Base-by-base conservation (phyloP, 2,888 invertebrate species). In the Ectemnius lituratus region DNA sequence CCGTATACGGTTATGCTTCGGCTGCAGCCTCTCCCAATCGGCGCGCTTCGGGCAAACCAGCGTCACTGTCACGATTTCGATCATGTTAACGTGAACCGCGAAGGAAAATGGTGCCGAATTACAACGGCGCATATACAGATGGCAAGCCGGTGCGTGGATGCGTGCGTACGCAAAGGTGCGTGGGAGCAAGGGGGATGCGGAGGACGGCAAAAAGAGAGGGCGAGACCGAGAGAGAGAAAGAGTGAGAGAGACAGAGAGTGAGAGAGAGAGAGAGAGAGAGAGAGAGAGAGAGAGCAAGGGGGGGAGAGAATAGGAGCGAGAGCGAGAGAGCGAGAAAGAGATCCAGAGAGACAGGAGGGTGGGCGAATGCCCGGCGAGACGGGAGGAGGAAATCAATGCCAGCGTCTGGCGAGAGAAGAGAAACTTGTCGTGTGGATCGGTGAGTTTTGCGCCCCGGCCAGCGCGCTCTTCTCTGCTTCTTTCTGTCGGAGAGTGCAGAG, bases 341-440 rank as follows among this genome's bases (percentile, higher is more conserved):
- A 16, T 52, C 52, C n/a, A 52, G 52, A 52, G 52, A 52, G 52
- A 52, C 16, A 65, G 23, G 57, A 58, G 61, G 70, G 70, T 59
- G 67, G 73, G 75, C 78, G 74, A 62, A 62, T 46, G 62, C 62
- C 66, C 61, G 76, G 81, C 69, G 81, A 80, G 84, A 82, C 79
- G 79, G 78, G 81, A 78, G 82, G 82, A 86, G 84, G 86, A 86
- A 86, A 86, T 86, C 86, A 84, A 86, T 86, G 86, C 83, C 82
- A 82, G 78, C 84, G 86, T 86, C 86, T 86, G 85, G 76, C 73
- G 79, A 75, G 69, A 77, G 72, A 67, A 71, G 71, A 78, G 73
- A 73, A 78, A 67, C 75, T 70, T 66, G 70, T 70, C 76, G 70
- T 16, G 70, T 37, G 37, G 59, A 73, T 70, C 77, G 64, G 72